Conservation (phyloP, 2,113 vertebrate genomes). For the Balaenoptera acutorostrata region DNA sequence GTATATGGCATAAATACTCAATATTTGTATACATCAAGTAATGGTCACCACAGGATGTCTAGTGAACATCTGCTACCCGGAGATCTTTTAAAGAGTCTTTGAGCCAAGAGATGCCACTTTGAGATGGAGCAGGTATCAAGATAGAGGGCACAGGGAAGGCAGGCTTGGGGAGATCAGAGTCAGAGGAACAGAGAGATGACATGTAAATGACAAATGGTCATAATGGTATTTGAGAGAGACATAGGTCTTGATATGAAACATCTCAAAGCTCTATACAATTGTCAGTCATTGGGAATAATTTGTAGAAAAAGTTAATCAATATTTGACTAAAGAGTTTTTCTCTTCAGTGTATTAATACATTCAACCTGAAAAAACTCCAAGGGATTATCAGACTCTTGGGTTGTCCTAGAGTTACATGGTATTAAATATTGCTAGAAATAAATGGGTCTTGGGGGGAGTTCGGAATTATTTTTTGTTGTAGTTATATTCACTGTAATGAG, state of each 20-base stretch:
- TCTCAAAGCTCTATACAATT: not conserved
- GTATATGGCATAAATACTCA: not conserved
- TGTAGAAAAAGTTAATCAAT: not conserved
- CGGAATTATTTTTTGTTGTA: not conserved
- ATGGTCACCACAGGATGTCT: not conserved
- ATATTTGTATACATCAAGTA: not conserved
- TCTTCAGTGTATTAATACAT: not conserved
- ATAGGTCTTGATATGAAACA: not conserved
- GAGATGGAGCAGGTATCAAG: not conserved
- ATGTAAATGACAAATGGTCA: not conserved
- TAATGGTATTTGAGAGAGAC: not conserved
- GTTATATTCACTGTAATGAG: not conserved
- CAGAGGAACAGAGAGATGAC: not conserved
- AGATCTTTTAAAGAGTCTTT: not conserved
- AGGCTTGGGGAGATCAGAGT: not conserved
- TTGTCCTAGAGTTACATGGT: not conserved
- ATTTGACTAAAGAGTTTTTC: not conserved
- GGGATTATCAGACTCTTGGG: not conserved
- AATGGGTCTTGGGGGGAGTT: not conserved
- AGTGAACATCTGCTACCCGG: not conserved
- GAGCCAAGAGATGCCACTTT: not conserved
- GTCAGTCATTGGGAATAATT: not conserved
- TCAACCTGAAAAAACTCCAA: not conserved
- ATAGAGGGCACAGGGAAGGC: not conserved
- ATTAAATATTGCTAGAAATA: slow-evolving; percentile 9